Conservation (phyloP, 2,113 vertebrate genomes). For the Herpetotheres cachinnans region DNA sequence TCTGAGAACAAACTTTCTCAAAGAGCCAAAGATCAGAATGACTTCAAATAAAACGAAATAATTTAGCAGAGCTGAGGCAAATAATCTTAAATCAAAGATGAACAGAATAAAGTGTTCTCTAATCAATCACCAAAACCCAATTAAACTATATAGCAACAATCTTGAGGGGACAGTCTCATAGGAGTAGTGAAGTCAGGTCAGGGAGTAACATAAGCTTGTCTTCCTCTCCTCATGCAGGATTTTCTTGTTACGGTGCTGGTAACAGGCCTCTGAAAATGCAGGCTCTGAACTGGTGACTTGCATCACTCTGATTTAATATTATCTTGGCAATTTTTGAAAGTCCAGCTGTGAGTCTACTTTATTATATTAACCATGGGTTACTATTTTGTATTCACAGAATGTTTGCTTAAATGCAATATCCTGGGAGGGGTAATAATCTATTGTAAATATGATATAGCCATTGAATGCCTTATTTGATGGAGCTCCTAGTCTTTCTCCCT, state of each 20-base stretch:
- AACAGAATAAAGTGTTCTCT: background rate
- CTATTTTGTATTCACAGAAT: constrained; percentile 11
- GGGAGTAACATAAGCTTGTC: background rate
- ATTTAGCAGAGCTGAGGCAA: background rate
- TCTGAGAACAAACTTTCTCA: background rate
- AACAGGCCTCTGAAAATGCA: background rate
- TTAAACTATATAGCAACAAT: background rate
- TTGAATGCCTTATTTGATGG: background rate
- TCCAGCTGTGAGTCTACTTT: background rate
- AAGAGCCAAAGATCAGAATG: background rate
- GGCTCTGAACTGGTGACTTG: background rate
- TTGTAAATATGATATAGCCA: background rate
- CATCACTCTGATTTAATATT: background rate
- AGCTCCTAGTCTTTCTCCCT: background rate
- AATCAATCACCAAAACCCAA: background rate
- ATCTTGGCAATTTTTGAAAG: background rate
- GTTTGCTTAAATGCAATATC: constrained; percentile 6
- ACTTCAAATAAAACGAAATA: background rate
- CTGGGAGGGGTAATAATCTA: constrained; percentile 19
- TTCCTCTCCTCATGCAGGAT: accelerated
- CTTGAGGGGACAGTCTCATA: background rate
- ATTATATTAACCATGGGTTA: background rate
- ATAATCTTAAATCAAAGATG: background rate
- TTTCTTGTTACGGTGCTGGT: background rate
- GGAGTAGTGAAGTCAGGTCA: background rate